Evolutionary conservation across 2,888 invertebrate species (phyloP).

Genomic region (Harpalus rufipes): DNA sequence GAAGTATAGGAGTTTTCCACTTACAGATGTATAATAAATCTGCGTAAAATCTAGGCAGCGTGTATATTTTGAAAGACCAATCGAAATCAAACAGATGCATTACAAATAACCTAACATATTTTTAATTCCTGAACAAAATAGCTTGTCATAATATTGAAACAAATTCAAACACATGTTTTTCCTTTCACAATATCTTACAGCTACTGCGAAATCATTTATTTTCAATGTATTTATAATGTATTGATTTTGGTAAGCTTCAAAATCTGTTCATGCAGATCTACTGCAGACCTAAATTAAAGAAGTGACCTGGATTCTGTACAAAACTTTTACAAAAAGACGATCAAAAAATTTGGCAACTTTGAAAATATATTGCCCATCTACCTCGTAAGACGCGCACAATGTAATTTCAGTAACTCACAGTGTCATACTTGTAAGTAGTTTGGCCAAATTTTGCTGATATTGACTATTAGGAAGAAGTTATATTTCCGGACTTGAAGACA

Average conservation of each 20-base stretch:
- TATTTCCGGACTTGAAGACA: constrained; percentile 28
- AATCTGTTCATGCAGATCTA: constrained; percentile 34
- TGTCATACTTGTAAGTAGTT: constrained; percentile 23
- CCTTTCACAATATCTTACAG: not conserved
- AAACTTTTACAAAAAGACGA: constrained; percentile 37
- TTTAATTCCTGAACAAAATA: constrained; percentile 42
- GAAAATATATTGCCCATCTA: constrained; percentile 28
- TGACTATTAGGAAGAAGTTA: constrained; percentile 28
- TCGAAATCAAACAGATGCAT: constrained; percentile 49
- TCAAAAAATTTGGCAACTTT: constrained; percentile 32
- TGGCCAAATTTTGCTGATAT: constrained; percentile 31
- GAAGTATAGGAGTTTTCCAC: constrained; percentile 43
- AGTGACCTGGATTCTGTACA: constrained; percentile 45
- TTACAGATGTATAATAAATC: constrained; percentile 53
- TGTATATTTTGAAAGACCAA: constrained; percentile 53
- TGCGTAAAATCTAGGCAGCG: constrained; percentile 48
- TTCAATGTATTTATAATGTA: constrained; percentile 41
- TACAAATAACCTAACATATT: constrained; percentile 52
- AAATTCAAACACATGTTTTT: constrained; percentile 5
- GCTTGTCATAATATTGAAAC: constrained; percentile 40
- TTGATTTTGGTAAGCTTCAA: constrained; percentile 29
- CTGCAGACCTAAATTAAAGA: constrained; percentile 39
- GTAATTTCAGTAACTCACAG: not conserved
- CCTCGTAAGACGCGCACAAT: not conserved
- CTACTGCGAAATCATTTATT: constrained; percentile 14